Percentiles rank a stretch among this genome's conserved stretches.
phyloP scores from a whole-genome alignment of 2,888 invertebrate species.

The Lacanobia oleracea region DNA sequence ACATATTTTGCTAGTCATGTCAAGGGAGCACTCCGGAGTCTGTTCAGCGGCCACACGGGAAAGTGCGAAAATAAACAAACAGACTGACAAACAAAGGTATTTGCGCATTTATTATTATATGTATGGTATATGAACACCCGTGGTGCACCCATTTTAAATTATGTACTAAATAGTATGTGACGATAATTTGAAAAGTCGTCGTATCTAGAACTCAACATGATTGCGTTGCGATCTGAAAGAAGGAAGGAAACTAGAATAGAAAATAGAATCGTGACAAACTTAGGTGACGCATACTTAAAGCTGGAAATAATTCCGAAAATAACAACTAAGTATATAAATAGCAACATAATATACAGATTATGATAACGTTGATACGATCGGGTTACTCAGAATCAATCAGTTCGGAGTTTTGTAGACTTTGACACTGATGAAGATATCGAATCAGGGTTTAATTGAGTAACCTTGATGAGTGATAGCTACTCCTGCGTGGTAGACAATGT shows the following conservation, averaged over 20 bases:
- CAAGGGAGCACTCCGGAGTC: too few species aligned
- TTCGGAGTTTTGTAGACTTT: slow-evolving; percentile 2
- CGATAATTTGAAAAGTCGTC: too few species aligned
- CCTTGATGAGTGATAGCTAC: neutral
- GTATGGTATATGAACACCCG: too few species aligned
- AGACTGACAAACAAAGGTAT: too few species aligned
- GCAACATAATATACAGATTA: neutral
- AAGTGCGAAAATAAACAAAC: too few species aligned
- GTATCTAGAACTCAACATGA: neutral
- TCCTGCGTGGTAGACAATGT: too few species aligned
- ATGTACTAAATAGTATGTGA: too few species aligned
- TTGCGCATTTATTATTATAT: too few species aligned
- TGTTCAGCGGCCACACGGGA: too few species aligned
- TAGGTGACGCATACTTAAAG: slow-evolving; percentile 17
- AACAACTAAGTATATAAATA: slow-evolving; percentile 25
- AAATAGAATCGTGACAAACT: neutral
- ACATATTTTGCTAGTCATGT: too few species aligned
- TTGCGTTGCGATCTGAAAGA: neutral
- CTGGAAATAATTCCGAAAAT: slow-evolving; percentile 20
- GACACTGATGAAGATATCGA: neutral
- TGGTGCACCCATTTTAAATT: too few species aligned
- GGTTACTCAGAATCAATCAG: neutral
- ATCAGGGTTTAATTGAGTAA: neutral
- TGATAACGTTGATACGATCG: slow-evolving; percentile 22
- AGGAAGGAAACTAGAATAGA: neutral